A percentile compares a stretch with the other conserved stretches of the same genome.
These are phyloP conservation scores for Apodemus sylvaticus DNA, from an alignment of 2,113 vertebrate genomes.

Conservation along the genomic window DNA sequence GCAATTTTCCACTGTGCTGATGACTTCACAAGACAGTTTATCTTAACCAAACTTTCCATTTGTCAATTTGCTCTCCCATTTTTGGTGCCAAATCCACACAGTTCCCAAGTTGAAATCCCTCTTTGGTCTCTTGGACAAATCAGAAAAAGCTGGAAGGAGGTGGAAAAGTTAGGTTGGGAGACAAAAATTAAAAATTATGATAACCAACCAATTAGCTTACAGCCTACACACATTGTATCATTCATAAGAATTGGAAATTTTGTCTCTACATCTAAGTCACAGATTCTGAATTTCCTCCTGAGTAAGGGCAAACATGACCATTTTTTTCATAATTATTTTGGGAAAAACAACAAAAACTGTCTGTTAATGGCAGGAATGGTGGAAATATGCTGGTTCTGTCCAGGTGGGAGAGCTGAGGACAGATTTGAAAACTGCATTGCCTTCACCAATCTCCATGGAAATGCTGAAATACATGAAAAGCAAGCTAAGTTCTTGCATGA, in stretches of 20 bases:
- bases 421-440: slow-evolving; percentile 77
- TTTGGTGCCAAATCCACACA: slow-evolving; percentile 82
- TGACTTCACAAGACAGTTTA: slow-evolving; percentile 83
- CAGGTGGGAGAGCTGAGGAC: slow-evolving; percentile 80
- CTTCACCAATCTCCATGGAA: slow-evolving; percentile 86
- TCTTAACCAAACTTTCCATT: slow-evolving; percentile 85
- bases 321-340: slow-evolving; percentile 86
- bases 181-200: slow-evolving; percentile 56
- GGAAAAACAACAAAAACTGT: slow-evolving; percentile 78
- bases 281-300: slow-evolving; percentile 85
- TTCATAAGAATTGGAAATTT: slow-evolving; percentile 85
- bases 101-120: slow-evolving; percentile 80
- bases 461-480: slow-evolving; percentile 70
- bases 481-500: slow-evolving; percentile 82
- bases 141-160: slow-evolving; percentile 84
- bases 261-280: slow-evolving; percentile 86
- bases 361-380: slow-evolving; percentile 85
- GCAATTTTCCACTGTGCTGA: slow-evolving; percentile 87
- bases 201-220: slow-evolving; percentile 80
- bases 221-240: slow-evolving; percentile 82
- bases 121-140: slow-evolving; percentile 86
- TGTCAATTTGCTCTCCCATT: slow-evolving; percentile 88
- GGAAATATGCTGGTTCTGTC: slow-evolving; percentile 90
- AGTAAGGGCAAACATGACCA: slow-evolving; percentile 82
- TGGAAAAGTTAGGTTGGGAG: not conserved